Conservation (phyloP, 2,113 vertebrate genomes). For the Gavia stellata region DNA sequence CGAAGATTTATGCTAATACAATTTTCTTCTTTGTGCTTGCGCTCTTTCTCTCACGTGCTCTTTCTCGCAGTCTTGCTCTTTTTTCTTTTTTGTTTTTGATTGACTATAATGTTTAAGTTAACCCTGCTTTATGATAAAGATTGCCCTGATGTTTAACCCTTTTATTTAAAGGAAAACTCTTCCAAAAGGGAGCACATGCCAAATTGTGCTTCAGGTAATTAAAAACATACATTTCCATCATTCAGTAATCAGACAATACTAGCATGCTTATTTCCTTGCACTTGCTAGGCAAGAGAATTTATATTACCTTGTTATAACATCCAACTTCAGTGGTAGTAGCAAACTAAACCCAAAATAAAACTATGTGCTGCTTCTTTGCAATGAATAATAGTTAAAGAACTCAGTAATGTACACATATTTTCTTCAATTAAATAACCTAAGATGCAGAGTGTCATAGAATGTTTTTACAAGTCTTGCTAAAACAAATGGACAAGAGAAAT, state of each 20-base stretch:
- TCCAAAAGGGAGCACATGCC: not conserved
- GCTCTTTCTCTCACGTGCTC: not conserved
- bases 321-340: not conserved
- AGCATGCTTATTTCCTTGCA: not conserved
- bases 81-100: not conserved
- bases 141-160: not conserved
- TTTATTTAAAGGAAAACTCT: not conserved
- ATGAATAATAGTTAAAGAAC: conserved; percentile 27
- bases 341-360: not conserved
- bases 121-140: not conserved
- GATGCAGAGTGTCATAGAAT: not conserved
- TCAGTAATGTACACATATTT: not conserved
- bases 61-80: rapidly evolving
- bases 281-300: not conserved
- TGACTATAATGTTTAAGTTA: not conserved
- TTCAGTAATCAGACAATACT: not conserved
- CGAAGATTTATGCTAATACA: not conserved
- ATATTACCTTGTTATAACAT: not conserved
- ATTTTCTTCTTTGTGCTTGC: not conserved
- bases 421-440: conserved; percentile 11
- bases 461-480: not conserved
- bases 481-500: not conserved
- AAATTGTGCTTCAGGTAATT: not conserved
- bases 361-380: conserved; percentile 9
- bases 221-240: not conserved